phyloP scores from a whole-genome alignment of 2,797 vertebrate species.

The Erethizon dorsatum region DNA sequence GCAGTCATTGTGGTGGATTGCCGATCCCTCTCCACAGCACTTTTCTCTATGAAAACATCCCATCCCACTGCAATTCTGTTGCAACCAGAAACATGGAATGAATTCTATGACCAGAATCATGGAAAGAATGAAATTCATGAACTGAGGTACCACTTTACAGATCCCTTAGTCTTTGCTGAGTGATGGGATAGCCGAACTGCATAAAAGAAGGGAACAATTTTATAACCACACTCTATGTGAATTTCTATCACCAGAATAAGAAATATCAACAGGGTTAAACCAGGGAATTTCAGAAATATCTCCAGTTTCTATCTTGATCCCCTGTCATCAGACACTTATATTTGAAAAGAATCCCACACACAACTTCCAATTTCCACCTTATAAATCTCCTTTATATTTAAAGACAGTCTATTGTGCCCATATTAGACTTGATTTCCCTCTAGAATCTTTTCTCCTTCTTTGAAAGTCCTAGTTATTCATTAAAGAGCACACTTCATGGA shows the following conservation, averaged over 20 bases:
- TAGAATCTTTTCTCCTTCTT: neutral
- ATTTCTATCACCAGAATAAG: slow-evolving; percentile 17
- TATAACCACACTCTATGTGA: neutral
- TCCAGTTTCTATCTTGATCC: neutral
- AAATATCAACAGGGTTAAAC: neutral
- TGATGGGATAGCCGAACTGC: neutral
- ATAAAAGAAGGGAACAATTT: neutral
- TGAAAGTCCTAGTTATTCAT: slow-evolving; percentile 13
- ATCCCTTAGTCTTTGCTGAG: neutral
- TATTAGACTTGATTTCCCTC: neutral
- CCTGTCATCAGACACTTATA: neutral
- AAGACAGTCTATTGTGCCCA: neutral
- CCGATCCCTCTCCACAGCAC: neutral
- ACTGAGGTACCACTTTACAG: neutral
- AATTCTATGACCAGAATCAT: neutral
- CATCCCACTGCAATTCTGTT: neutral
- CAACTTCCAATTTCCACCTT: neutral
- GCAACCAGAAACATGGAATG: neutral
- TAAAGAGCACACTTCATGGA: neutral
- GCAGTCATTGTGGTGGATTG: neutral
- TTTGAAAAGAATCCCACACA: neutral
- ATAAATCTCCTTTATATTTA: neutral
- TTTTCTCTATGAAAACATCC: neutral
- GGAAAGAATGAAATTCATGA: neutral
- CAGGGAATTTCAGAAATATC: neutral